Evolutionary conservation across 2,888 invertebrate genomes (phyloP), one percentile per base, ranked within the genome.

Genomic region (Thecocarcelia acutangulata): DNA sequence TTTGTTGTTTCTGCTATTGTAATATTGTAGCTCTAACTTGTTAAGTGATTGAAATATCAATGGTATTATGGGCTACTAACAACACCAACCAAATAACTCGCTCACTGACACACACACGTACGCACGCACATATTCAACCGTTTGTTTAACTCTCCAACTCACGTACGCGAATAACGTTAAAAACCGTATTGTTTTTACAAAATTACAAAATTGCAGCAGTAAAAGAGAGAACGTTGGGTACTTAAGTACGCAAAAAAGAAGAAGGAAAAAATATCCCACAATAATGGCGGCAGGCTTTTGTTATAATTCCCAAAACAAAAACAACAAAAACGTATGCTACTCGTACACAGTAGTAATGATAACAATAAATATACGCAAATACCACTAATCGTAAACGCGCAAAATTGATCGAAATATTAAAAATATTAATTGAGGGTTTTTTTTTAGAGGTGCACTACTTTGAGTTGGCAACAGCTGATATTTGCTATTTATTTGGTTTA

Each of bases 11-110:
- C 46, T 33, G 24, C 3, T 44, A 44, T 42, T 78, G 48, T 61
- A 64, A 17, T 56, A 69, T 69, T 48, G 19, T 48, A 58, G 28
- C 64, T 74, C 74, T 69, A 77, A 82, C 81, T 77, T 66, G 42
- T 78, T 78, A 82, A 82, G 82, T 82, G 78, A 82, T 82, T 82
- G 82, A 78, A 82, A 82, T 78, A 82, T 82, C 74, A 82, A 74
- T 74, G 78, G 78, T 68, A 82, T 82, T 82, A n/a, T n/a, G n/a
- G n/a, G n/a, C n/a, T n/a, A 82, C 70, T 56, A 66, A 70, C 64
- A 74, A 74, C 61, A 33, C 33, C 5, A 5, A 63, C 61, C 63
- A 63, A 64, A 66, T 13, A 73, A 17, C 42, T n/a, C 61, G 21
- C 28, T 2, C 6, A n/a, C n/a, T 12, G 42, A 63, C 37, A 52